Evolutionary conservation across 64 coral and sea anemone species (phyloP).

Genomic region (Pocillopora verrucosa): DNA sequence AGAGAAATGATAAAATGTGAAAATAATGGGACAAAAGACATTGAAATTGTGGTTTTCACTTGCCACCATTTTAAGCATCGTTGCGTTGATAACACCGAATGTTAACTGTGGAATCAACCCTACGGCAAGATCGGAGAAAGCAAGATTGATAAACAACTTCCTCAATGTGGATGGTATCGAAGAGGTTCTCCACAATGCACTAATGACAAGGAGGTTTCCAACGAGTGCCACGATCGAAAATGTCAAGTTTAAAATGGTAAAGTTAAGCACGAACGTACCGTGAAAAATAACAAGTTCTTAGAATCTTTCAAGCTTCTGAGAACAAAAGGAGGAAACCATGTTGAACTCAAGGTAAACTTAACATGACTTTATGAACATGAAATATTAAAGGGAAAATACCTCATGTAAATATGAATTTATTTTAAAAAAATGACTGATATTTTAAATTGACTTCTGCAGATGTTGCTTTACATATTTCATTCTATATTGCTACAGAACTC

Average conservation of each 20-base stretch:
- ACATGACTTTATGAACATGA: no score
- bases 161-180: neutral
- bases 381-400: no score
- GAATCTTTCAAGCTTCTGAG: neutral
- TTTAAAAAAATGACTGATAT: no score
- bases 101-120: constrained; percentile 1
- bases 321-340: neutral
- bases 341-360: neutral
- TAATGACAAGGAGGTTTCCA: neutral
- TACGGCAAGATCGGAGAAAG: constrained; percentile 17
- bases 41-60: neutral
- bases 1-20: neutral
- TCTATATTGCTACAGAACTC: no score
- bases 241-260: neutral
- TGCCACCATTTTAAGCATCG: neutral
- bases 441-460: no score
- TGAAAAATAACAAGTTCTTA: neutral
- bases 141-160: constrained; percentile 2
- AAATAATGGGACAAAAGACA: neutral
- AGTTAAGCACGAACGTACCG: neutral
- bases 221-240: neutral
- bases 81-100: neutral
- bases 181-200: neutral
- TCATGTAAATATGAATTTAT: no score
- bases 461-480: no score